Evolutionary conservation across 2,113 vertebrate species (phyloP), one percentile per base, ranked within the genome.

Genomic region (Pipa parva): DNA sequence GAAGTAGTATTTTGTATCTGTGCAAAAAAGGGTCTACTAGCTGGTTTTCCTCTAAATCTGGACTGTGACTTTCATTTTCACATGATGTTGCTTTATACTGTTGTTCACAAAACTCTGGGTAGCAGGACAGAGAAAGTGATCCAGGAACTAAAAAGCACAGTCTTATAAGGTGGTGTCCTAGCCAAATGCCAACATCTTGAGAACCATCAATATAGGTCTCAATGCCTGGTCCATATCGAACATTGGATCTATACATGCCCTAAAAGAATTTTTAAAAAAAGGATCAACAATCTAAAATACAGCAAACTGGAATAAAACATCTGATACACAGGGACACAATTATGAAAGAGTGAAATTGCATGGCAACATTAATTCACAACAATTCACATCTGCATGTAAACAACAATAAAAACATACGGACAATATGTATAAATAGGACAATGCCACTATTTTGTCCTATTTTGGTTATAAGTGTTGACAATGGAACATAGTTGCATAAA

Each of bases 131-230:
- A 24, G 81, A 86, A 72, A 93, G 91, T 45, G 75, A 21, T 0
- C 63, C 28, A 2, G 85, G 78, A 1, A 78, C 15, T 56, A 67
- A 5, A 0, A 71, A 81, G 68, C 88, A 92, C 7, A 95, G 45
- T 67, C 78, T 86, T 13, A 92, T 49, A 48, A 97, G 73, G n/a
- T 79, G 79, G 12, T 84, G 57, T 1, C 78, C 70, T 18, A 85
- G 74, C 92, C 93, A 97, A 59, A 93, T 75, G 39, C 93, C 93
- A 21, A 93, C 86, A 3, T 94, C 92, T 76, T 91, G 83, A 21
- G 39, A 71, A 3, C 85, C 84, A 1, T 92, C 87, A 0, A 78
- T 74, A 71, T 92, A 81, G 1, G 73, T 89, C 49, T 88, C 27
- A 1, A 95, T 65, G 8, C 93, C 93, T 0, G 93, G 94, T 39